phyloP scores from a whole-genome alignment of 1,140 invertebrate species.

The Orius insidiosus region DNA sequence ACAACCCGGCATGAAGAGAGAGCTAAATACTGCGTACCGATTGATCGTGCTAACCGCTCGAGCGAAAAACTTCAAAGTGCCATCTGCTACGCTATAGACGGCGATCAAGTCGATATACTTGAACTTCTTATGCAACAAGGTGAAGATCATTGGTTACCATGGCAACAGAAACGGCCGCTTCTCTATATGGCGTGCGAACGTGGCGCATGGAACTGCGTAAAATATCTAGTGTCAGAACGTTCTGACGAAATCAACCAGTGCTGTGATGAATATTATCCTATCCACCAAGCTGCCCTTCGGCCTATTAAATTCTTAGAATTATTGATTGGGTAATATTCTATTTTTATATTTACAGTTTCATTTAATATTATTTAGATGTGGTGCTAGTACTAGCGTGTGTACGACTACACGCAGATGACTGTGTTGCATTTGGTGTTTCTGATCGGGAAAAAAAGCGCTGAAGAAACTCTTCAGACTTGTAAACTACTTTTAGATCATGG shows the following conservation, averaged over 20 bases:
- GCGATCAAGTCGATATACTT: conserved; percentile 41
- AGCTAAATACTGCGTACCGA: conserved; percentile 31
- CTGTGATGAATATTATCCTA: conserved; percentile 58
- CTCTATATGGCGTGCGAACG: conserved; percentile 48
- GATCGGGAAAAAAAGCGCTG: conserved; percentile 44
- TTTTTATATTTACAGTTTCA: background rate
- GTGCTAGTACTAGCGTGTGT: conserved; percentile 45
- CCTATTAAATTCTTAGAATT: conserved; percentile 46
- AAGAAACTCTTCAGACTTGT: conserved; percentile 45
- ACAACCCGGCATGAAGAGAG: conserved; percentile 51
- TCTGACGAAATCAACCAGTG: conserved; percentile 54
- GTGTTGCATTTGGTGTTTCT: conserved; percentile 45
- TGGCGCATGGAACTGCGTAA: conserved; percentile 51
- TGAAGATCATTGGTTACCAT: conserved; percentile 47
- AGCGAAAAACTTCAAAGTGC: conserved; percentile 48
- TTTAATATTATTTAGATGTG: conserved; percentile 22
- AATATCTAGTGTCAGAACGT: conserved; percentile 41
- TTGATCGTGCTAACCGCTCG: conserved; percentile 24
- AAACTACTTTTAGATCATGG: conserved; percentile 46
- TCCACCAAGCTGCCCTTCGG: conserved; percentile 51
- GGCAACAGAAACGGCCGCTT: conserved; percentile 37
- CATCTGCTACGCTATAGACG: conserved; percentile 53
- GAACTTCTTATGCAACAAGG: conserved; percentile 45
- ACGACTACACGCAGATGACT: conserved; percentile 60
- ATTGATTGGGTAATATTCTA: conserved; percentile 29